phyloP scores from a whole-genome alignment of 1,140 invertebrate genomes.

The Drosophila hydei region DNA sequence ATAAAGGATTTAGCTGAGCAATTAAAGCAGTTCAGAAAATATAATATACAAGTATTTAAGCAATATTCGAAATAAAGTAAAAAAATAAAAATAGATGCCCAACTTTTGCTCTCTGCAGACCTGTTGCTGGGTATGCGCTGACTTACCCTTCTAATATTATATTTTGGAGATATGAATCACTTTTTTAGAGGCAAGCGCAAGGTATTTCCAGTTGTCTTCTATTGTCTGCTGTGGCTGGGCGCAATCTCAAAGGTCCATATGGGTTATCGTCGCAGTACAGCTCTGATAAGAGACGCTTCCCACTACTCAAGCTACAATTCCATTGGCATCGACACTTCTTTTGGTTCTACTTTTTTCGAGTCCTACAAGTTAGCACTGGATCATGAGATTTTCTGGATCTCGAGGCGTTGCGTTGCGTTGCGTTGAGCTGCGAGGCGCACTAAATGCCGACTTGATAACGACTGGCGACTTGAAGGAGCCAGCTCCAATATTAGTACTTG shows the following conservation, averaged over 20 bases:
- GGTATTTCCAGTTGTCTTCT: constrained; percentile 34
- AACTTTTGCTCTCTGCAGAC: too few relatives aligned
- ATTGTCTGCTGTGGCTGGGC: constrained; percentile 10
- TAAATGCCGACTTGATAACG: constrained; percentile 71
- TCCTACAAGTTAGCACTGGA: background rate
- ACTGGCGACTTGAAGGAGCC: constrained; percentile 53
- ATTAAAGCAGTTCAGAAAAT: too few relatives aligned
- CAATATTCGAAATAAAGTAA: too few relatives aligned
- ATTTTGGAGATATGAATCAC: constrained; percentile 5
- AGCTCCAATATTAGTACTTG: constrained; percentile 45
- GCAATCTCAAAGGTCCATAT: constrained; percentile 22
- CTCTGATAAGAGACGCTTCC: constrained; percentile 42
- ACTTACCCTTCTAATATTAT: constrained; percentile 7
- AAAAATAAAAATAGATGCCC: too few relatives aligned
- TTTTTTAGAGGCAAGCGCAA: background rate
- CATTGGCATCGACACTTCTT: background rate
- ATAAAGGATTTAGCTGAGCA: too few relatives aligned
- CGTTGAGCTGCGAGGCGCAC: constrained; percentile 30
- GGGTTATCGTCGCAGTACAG: constrained; percentile 46
- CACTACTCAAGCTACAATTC: constrained; percentile 14
- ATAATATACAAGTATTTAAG: too few relatives aligned
- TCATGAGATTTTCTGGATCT: constrained; percentile 10
- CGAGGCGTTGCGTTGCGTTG: background rate
- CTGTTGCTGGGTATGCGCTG: background rate
- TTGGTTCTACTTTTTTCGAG: constrained; percentile 1